Percentiles rank a stretch among this genome's conserved stretches.
These are phyloP conservation scores for Hipparchia sbordonii DNA, from an alignment of 2,888 invertebrate species.

Conservation along the genomic window DNA sequence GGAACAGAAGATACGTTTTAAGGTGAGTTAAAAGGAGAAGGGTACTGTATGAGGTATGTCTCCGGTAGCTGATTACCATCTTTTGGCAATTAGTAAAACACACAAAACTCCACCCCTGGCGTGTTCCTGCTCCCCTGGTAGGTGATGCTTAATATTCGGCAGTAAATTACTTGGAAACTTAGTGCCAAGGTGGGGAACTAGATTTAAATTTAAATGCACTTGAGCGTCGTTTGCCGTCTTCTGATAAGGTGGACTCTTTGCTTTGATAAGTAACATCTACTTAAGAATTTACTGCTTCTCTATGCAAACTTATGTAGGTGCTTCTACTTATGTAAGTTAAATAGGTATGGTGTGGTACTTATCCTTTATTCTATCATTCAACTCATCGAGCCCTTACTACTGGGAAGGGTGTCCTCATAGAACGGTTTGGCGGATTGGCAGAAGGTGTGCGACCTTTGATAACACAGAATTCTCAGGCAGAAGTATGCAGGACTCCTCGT, in stretches of 20 bases:
- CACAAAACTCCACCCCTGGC: slow-evolving; percentile 84
- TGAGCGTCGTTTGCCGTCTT: slow-evolving; percentile 52
- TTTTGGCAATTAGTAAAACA: slow-evolving; percentile 85
- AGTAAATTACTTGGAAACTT: slow-evolving; percentile 82
- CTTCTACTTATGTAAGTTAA: not conserved
- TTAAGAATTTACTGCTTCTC: not conserved
- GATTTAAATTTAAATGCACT: slow-evolving; percentile 72
- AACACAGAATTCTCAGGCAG: too few species aligned
- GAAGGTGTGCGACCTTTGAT: too few species aligned
- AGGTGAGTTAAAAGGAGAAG: slow-evolving; percentile 50
- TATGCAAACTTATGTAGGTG: not conserved
- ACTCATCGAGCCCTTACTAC: too few species aligned
- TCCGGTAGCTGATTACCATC: slow-evolving; percentile 82
- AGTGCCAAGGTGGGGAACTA: slow-evolving; percentile 69
- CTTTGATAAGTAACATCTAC: slow-evolving; percentile 47
- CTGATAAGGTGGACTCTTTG: slow-evolving; percentile 61
- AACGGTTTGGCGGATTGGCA: too few species aligned
- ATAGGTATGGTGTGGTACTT: too few species aligned
- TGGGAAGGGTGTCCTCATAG: too few species aligned
- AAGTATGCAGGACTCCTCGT: too few species aligned
- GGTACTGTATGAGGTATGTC: slow-evolving; percentile 49
- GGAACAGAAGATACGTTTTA: slow-evolving; percentile 50
- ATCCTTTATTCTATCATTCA: too few species aligned
- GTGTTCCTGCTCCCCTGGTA: slow-evolving; percentile 80
- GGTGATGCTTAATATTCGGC: slow-evolving; percentile 81